Percentiles rank a stretch among this genome's conserved stretches.
Conservation (phyloP, 2,797 vertebrate genomes). For the Coccyzus lansbergi region DNA sequence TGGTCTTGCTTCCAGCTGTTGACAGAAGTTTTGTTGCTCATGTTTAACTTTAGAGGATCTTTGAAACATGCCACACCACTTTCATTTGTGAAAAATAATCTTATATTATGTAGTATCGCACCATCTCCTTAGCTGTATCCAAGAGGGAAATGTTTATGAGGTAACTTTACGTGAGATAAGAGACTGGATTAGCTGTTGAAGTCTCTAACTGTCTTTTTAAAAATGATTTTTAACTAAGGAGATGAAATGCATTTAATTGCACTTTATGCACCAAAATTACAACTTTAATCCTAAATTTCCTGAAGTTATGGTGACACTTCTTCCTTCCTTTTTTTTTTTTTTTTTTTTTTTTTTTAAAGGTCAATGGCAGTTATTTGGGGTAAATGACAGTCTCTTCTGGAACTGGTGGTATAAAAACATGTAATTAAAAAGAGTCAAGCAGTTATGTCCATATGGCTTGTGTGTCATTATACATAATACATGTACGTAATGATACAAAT, state of each 20-base stretch:
- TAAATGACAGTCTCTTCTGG: not conserved
- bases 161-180: not conserved
- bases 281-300: not conserved
- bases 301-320: not conserved
- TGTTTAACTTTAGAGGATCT: not conserved
- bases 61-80: not conserved
- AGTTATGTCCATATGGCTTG: not conserved
- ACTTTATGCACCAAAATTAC: not conserved
- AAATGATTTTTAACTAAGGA: not conserved
- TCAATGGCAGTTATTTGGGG: not conserved
- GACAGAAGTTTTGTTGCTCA: not conserved
- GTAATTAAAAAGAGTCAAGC: not conserved
- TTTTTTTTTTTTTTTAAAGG: not conserved
- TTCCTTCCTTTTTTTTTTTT: not conserved
- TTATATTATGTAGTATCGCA: rapidly evolving
- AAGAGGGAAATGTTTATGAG: not conserved
- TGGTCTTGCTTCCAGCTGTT: constrained; percentile 2
- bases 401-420: not conserved
- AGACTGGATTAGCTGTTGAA: not conserved
- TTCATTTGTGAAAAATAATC: not conserved
- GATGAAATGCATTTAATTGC: not conserved
- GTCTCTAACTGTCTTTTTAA: not conserved
- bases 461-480: not conserved
- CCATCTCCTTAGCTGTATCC: not conserved
- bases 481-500: not conserved